phyloP scores from a whole-genome alignment of 30 jellyfish, hydroid and myxozoan genomes.

The Cassiopea andromeda region DNA sequence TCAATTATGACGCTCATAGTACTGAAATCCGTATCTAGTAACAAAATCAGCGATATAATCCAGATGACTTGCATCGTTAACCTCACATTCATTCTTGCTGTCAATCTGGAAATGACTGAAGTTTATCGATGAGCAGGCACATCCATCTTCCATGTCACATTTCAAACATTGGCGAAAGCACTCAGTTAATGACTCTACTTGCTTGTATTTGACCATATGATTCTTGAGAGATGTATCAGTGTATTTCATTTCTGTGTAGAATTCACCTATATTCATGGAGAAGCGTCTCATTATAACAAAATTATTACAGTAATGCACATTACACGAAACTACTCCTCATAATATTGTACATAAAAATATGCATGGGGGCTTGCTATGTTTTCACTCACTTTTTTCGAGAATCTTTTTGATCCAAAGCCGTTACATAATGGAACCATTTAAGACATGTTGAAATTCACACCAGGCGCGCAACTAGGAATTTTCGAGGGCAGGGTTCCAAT shows the following conservation, averaged over 20 bases:
- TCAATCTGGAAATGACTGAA: not conserved
- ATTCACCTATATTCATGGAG: not conserved
- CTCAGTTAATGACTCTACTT: not conserved
- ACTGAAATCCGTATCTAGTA: not conserved
- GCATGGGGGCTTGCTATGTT: no score
- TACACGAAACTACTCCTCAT: no score
- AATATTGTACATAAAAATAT: no score
- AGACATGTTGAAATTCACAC: no score
- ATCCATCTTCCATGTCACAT: not conserved
- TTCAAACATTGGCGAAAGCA: conserved; percentile 8
- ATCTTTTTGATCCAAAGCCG: no score
- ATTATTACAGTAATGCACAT: no score
- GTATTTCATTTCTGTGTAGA: not conserved
- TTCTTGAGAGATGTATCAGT: not conserved
- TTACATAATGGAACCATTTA: no score
- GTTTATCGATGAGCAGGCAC: not conserved
- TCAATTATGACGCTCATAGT: not conserved
- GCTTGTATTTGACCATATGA: not conserved
- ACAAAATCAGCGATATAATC: not conserved
- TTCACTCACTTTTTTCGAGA: no score
- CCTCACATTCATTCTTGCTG: not conserved
- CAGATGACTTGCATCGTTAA: not conserved
- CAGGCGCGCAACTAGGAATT: no score
- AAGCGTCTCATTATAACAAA: no score
- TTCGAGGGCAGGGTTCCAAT: no score